phyloP scores from a whole-genome alignment of 2,797 vertebrate genomes.

The Siniperca scherzeri region DNA sequence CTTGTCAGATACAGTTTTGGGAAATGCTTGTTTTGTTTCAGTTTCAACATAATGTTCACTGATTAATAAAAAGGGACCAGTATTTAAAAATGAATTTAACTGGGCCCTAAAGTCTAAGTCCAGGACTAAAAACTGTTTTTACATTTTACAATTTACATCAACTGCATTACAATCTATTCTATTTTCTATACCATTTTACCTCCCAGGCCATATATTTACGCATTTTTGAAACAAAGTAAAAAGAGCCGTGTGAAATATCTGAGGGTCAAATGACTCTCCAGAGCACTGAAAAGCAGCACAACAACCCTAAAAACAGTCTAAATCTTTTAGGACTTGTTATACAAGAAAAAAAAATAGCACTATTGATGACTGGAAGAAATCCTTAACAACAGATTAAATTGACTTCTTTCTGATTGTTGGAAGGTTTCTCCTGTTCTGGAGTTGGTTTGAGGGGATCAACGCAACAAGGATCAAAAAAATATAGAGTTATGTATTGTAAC shows the following conservation, averaged over 20 bases:
- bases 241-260: neutral
- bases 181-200: neutral
- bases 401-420: neutral
- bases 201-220: neutral
- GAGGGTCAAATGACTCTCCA: neutral
- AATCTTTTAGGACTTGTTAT: neutral
- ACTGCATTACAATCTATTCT: neutral
- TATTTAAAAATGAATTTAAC: neutral
- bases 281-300: neutral
- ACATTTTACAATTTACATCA: neutral
- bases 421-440: neutral
- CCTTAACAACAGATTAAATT: too few relatives aligned
- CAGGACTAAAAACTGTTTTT: neutral
- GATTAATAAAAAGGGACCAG: neutral
- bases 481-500: neutral
- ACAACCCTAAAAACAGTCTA: neutral
- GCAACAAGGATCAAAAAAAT: too few relatives aligned
- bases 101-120: neutral
- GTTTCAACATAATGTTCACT: constrained; percentile 25
- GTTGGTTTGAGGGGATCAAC: neutral
- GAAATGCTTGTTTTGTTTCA: constrained; percentile 35
- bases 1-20: neutral
- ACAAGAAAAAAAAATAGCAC: neutral
- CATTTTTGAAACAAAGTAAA: neutral
- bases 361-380: neutral